Evolutionary conservation across 2,888 invertebrate genomes (phyloP), one percentile per base, ranked within the genome.

Genomic region (Eupithecia inturbata): DNA sequence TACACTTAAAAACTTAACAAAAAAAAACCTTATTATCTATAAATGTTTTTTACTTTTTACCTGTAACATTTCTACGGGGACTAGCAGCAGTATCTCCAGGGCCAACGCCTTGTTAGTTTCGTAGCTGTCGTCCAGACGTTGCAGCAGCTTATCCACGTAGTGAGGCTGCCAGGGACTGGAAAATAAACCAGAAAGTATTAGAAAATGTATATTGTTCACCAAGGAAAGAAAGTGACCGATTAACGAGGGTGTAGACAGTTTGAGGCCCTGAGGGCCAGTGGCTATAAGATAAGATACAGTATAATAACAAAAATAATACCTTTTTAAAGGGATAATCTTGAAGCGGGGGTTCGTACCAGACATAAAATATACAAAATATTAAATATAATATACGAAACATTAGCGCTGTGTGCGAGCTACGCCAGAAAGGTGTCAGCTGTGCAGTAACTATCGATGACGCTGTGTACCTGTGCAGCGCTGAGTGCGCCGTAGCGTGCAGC

Each of bases 31-130:
- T n/a, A n/a, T n/a, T n/a, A n/a, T n/a, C n/a, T 14, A 39, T 14
- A 39, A 39, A 39, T 39, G 14, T 39, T 14, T 14, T 39, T 39
- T 39, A 39, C 16, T 31, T 5, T 10, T 64, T 4, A 92, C 93
- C 87, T 85, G 77, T 2, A 92, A 74, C 10, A 91, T 72, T 1
- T 87, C 79, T 0, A 72, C 31, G 63, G 0, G 93, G 89, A 63
- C 92, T 91, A 77, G 72, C 19, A 88, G 88, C 14, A 97, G 88
- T 69, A 97, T 91, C 3, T 95, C 90, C 14, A 96, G 91, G 0
- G 96, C 96, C 71, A 96, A 87, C 0, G 92, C 93, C 86, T 98
- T 97, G 86, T 97, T 98, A 12, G 92, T 92, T 86, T 98, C 98
- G 82, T 97, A 98, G 14, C 96, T 96, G 85, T 98, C 98, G 36